Evolutionary conservation across 2,113 vertebrate genomes (phyloP).

Genomic region (Tragulus kanchil): DNA sequence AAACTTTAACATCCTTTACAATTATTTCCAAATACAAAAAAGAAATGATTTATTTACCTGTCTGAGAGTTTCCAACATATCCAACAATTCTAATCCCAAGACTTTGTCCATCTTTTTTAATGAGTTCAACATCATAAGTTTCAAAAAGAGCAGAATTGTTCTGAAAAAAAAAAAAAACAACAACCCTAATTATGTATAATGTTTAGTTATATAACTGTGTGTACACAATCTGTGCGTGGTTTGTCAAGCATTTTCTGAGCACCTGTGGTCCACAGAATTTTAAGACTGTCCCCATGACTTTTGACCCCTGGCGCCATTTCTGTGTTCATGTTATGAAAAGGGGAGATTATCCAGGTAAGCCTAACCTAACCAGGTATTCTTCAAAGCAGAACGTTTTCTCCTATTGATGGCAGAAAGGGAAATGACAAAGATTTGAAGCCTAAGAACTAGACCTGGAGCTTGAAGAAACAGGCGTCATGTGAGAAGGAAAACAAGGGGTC

Average conservation of each 20-base stretch:
- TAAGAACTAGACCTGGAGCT: neutral
- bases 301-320: neutral
- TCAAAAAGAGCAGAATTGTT: conserved; percentile 90
- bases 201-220: neutral
- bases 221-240: neutral
- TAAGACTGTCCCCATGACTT: neutral
- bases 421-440: neutral
- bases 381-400: neutral
- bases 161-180: conserved; percentile 84
- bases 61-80: conserved; percentile 89
- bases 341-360: neutral
- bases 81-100: conserved; percentile 97
- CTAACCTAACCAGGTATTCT: neutral
- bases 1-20: conserved; percentile 63
- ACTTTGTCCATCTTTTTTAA: conserved; percentile 95
- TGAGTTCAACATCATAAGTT: conserved; percentile 92
- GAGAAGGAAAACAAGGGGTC: neutral
- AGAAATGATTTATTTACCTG: conserved; percentile 88
- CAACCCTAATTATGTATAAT: neutral
- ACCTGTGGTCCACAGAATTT: neutral
- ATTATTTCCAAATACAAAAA: conserved; percentile 62
- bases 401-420: neutral
- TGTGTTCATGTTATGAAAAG: neutral
- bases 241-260: neutral
- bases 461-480: neutral